Conservation (phyloP, 30 jellyfish, hydroid and myxozoan genomes). For the Clytia hemisphaerica region DNA sequence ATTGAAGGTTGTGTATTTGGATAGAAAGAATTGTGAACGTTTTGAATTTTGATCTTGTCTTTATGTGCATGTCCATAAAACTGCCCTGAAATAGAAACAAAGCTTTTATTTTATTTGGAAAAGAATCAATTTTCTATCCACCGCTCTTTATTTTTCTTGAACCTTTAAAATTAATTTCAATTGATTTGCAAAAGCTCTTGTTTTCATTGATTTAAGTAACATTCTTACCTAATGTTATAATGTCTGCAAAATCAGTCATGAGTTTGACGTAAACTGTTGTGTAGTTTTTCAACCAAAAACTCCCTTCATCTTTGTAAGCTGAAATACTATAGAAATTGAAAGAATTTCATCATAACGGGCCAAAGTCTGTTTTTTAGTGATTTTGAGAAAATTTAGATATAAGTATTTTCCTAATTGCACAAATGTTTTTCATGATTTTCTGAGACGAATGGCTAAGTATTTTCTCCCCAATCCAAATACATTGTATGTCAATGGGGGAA, state of each 20-base stretch:
- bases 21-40: not conserved
- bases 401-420: no score
- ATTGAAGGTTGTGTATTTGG: not conserved
- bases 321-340: slow-evolving; percentile 50
- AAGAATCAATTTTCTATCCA: no score
- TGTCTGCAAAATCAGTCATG: slow-evolving; percentile 50
- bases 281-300: slow-evolving; percentile 60
- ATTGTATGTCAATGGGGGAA: not conserved
- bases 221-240: slow-evolving; percentile 57
- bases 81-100: slow-evolving; percentile 48
- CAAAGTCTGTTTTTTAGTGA: no score
- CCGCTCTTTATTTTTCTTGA: no score
- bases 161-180: no score
- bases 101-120: no score
- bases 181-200: no score
- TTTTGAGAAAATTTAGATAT: no score
- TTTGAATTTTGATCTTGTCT: slow-evolving; percentile 54
- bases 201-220: not conserved
- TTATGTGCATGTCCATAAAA: slow-evolving; percentile 82
- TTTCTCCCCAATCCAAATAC: no score
- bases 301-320: slow-evolving; percentile 8
- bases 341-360: not conserved
- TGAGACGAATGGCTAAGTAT: no score
- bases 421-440: no score
- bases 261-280: slow-evolving; percentile 44